These are phyloP conservation scores for Mesocentrotus franciscanus DNA, from an alignment of 53 echinoderm and acorn worm species.

Conservation along the genomic window DNA sequence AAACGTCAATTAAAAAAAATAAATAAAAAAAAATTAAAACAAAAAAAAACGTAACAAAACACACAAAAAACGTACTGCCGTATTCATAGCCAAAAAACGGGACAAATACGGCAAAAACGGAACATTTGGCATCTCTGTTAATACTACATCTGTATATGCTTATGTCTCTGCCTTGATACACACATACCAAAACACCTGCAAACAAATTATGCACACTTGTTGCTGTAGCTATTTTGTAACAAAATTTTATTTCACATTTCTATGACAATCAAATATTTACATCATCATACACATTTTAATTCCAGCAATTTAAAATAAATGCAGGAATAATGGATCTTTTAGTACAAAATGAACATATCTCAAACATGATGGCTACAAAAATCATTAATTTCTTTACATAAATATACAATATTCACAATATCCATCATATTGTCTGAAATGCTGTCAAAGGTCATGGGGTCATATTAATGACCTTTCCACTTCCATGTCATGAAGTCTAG, in stretches of 20 bases:
- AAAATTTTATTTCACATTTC: slow-evolving; percentile 27
- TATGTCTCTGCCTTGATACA: background rate
- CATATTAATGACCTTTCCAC: background rate
- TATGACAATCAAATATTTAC: background rate
- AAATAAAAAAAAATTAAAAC: too few species aligned
- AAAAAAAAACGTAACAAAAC: too few species aligned
- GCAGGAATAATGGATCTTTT: background rate
- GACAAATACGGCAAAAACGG: too few species aligned
- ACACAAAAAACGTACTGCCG: too few species aligned
- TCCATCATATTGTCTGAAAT: background rate
- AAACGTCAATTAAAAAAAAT: too few species aligned
- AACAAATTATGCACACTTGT: too few species aligned
- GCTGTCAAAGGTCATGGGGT: background rate
- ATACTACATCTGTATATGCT: too few species aligned
- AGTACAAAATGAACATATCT: background rate
- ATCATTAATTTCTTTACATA: slow-evolving; percentile 2
- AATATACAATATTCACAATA: background rate
- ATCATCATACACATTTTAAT: background rate
- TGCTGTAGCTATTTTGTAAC: background rate
- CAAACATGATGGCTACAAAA: background rate
- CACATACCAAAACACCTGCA: too few species aligned
- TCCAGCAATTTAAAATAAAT: background rate
- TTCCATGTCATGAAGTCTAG: background rate
- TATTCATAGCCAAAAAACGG: too few species aligned
- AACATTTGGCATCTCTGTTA: too few species aligned